Conservation (phyloP, 2,113 vertebrate genomes). For the Tamias sibiricus region DNA sequence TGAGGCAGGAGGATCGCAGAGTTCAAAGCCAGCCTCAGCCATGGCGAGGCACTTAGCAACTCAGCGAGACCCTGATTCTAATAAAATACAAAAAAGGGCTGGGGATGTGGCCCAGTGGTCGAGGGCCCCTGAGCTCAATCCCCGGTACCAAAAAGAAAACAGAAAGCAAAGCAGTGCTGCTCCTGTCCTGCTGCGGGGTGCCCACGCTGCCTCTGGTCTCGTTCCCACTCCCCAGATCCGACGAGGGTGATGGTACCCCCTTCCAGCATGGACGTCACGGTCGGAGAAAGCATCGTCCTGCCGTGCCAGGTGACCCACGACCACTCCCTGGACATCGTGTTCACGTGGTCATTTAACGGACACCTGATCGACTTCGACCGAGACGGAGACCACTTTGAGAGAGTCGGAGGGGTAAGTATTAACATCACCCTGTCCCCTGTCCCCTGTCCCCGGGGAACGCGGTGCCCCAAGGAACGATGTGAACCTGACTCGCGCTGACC, state of each 20-base stretch:
- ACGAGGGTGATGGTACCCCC: constrained; percentile 94
- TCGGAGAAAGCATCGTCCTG: constrained; percentile 97
- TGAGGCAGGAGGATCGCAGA: no score
- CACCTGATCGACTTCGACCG: constrained; percentile 96
- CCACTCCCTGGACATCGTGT: constrained; percentile 93
- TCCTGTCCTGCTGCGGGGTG: no score
- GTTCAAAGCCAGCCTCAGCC: no score
- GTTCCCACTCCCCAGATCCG: constrained; percentile 88
- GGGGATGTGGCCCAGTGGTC: no score
- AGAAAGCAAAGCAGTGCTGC: no score
- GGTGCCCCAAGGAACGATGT: background rate
- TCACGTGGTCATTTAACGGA: constrained; percentile 98
- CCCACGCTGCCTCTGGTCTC: no score
- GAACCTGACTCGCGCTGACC: background rate
- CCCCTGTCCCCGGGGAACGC: no score
- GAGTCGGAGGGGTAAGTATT: constrained; percentile 97
- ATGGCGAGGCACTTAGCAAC: no score
- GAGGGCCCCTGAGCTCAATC: no score
- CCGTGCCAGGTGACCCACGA: constrained; percentile 97
- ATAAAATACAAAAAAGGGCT: no score
- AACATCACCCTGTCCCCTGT: constrained; percentile 2
- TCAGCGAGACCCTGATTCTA: no score
- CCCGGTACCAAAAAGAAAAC: no score
- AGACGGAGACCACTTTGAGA: constrained; percentile 97
- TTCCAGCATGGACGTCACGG: constrained; percentile 95